A percentile compares a stretch with the other conserved stretches of the same genome.
These are phyloP conservation scores for Sarcophaga bullata DNA, from an alignment of 1,140 invertebrate genomes.

Conservation along the genomic window DNA sequence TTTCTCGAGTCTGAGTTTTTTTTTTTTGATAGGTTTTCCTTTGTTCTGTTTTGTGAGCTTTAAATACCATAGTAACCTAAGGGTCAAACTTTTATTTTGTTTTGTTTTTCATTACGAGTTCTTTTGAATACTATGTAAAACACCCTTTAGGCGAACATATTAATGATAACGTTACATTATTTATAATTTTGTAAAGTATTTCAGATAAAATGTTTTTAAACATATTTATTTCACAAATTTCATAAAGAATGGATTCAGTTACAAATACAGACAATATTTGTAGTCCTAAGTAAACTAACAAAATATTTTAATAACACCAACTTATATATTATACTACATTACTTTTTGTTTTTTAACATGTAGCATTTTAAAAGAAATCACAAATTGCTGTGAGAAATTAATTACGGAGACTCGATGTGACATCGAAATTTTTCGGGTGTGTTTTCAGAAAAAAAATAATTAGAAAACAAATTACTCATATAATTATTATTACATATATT, in stretches of 20 bases:
- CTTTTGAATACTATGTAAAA: background rate
- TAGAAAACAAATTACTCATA: background rate
- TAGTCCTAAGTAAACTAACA: background rate
- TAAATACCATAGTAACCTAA: too few species aligned
- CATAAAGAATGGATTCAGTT: conserved; percentile 12
- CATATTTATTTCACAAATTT: background rate
- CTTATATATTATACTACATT: background rate
- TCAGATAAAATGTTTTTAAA: background rate
- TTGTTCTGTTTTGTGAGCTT: too few species aligned
- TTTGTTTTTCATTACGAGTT: background rate
- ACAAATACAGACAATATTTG: background rate
- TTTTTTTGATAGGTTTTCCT: too few species aligned
- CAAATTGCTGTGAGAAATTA: conserved; percentile 45
- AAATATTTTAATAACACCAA: background rate
- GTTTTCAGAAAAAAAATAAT: conserved; percentile 7
- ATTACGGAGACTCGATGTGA: conserved; percentile 46
- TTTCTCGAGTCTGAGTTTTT: too few species aligned
- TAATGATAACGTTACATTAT: background rate
- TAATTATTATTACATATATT: conserved; percentile 8
- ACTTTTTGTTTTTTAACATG: background rate
- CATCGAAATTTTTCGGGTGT: conserved; percentile 46
- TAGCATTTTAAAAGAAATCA: conserved; percentile 43
- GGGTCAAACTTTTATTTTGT: conserved; percentile 7
- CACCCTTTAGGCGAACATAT: background rate
- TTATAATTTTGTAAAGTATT: background rate